Evolutionary conservation across 2,888 invertebrate species (phyloP).

Genomic region (Rhyacophila evoluta): DNA sequence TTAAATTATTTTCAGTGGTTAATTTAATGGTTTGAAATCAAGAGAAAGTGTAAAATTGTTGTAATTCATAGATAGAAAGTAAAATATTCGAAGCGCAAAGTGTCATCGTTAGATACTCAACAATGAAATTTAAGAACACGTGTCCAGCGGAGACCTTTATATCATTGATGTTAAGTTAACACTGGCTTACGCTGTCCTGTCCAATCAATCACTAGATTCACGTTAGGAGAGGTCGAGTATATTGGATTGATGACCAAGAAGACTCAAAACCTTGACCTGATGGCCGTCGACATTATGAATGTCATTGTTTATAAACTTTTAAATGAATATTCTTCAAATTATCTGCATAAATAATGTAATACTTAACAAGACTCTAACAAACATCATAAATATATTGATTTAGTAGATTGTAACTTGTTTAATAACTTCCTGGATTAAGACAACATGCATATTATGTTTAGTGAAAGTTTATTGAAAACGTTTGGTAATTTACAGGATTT

Average conservation of each 20-base stretch:
- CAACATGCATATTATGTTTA: too few species aligned
- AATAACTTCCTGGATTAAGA: not conserved
- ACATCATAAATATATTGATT: not conserved
- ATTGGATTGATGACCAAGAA: not conserved
- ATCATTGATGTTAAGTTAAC: not conserved
- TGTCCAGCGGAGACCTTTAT: not conserved
- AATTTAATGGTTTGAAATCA: too few species aligned
- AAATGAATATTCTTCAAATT: not conserved
- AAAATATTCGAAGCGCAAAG: too few species aligned
- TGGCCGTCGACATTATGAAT: not conserved
- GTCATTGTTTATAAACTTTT: constrained; percentile 10
- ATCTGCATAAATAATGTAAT: not conserved
- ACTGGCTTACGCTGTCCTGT: not conserved
- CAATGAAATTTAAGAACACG: not conserved
- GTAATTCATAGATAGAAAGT: too few species aligned
- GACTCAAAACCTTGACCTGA: not conserved
- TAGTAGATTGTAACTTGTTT: not conserved
- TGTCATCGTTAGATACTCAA: too few species aligned
- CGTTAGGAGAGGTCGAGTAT: not conserved
- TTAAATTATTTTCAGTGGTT: too few species aligned
- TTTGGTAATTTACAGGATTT: too few species aligned
- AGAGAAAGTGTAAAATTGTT: too few species aligned
- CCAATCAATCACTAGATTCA: not conserved
- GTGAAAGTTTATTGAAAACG: too few species aligned
- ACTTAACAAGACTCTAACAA: not conserved